phyloP scores from a whole-genome alignment of 2,113 vertebrate species.

The Emydura subglobosa region DNA sequence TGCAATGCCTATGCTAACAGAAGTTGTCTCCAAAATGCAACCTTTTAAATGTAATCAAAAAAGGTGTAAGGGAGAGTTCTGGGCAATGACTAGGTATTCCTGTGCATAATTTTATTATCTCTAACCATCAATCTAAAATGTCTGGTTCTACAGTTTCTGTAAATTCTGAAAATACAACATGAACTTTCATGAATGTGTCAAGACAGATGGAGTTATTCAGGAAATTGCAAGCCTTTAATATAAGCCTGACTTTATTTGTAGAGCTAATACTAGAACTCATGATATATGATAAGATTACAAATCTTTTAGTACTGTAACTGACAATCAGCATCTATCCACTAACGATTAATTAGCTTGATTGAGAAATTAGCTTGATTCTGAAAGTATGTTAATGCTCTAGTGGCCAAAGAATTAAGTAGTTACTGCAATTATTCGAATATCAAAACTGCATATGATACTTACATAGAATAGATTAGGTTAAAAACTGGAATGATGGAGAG shows the following conservation, averaged over 20 bases:
- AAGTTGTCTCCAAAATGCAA: not conserved
- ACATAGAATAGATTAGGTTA: not conserved
- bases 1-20: not conserved
- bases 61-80: not conserved
- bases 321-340: conserved; percentile 12
- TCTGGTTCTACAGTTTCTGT: not conserved
- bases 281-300: conserved; percentile 45
- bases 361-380: conserved; percentile 24
- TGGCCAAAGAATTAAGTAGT: conserved; percentile 32
- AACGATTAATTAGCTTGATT: not conserved
- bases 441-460: conserved; percentile 51
- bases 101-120: not conserved
- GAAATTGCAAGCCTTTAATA: conserved; percentile 24
- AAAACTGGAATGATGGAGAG: not conserved
- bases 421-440: conserved; percentile 39
- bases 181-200: not conserved
- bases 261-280: conserved; percentile 46
- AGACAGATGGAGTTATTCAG: conserved; percentile 6
- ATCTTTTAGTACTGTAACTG: conserved; percentile 45
- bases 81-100: not conserved
- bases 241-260: conserved; percentile 15
- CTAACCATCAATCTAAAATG: not conserved
- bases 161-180: not conserved
- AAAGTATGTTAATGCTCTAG: conserved; percentile 40
- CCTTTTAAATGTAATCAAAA: not conserved